Evolutionary conservation across 1,140 invertebrate genomes (phyloP).

Genomic region (Heliconius congener): DNA sequence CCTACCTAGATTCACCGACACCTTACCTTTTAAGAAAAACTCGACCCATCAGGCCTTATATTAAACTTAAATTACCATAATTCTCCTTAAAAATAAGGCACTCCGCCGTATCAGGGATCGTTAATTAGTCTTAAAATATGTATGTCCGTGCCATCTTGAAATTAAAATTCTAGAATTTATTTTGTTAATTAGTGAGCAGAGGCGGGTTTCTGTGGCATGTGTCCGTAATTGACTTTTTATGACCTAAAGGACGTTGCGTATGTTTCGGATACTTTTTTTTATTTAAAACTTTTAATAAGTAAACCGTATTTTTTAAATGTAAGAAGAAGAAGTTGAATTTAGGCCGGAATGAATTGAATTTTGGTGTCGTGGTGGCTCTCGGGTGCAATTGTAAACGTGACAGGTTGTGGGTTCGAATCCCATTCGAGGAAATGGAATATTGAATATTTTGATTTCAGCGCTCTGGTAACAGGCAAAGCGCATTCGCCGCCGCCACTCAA

Average conservation of each 20-base stretch:
- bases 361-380: too few species aligned
- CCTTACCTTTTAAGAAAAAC: constrained; percentile 3
- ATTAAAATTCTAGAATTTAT: constrained; percentile 27
- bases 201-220: neutral
- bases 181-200: constrained; percentile 25
- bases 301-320: neutral
- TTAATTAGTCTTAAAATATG: constrained; percentile 28
- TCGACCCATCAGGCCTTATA: neutral
- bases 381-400: too few species aligned
- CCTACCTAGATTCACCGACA: constrained; percentile 5
- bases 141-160: constrained; percentile 17
- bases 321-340: neutral
- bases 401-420: too few species aligned
- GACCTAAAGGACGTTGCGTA: constrained; percentile 7
- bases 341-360: too few species aligned
- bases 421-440: too few species aligned
- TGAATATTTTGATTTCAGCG: too few species aligned
- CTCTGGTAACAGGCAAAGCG: too few species aligned
- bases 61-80: constrained; percentile 23
- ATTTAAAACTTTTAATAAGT: neutral
- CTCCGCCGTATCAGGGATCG: constrained; percentile 15
- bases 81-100: constrained; percentile 18
- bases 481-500: too few species aligned
- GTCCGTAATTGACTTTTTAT: neutral
- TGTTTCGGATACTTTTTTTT: neutral